phyloP scores from a whole-genome alignment of 1,140 invertebrate species.

The Aphaenogaster floridana region DNA sequence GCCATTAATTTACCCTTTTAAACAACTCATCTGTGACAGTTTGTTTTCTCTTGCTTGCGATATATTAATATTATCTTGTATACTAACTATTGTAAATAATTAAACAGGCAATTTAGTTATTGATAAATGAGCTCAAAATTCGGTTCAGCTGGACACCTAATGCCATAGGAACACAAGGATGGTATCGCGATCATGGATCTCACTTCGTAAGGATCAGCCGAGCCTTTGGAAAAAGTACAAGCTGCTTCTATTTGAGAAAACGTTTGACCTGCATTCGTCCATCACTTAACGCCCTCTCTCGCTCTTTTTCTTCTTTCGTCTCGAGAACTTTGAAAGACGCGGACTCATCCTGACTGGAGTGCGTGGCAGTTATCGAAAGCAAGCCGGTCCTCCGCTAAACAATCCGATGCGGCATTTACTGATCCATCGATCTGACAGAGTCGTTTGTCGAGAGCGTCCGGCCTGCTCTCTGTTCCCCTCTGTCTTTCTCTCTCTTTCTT shows the following conservation, averaged over 20 bases:
- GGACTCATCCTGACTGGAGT: conserved; percentile 76
- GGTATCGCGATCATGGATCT: conserved; percentile 6
- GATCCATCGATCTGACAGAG: conserved; percentile 76
- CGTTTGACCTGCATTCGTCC: conserved; percentile 69
- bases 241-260: conserved; percentile 66
- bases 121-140: not conserved
- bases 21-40: conserved; percentile 26
- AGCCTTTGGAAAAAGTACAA: conserved; percentile 9
- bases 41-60: not conserved
- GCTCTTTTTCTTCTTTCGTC: conserved; percentile 5
- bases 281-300: conserved; percentile 64
- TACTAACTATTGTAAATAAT: not conserved
- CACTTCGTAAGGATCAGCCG: conserved; percentile 1
- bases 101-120: not conserved
- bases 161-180: not conserved
- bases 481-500: conserved; percentile 41
- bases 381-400: conserved; percentile 70
- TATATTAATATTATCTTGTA: conserved; percentile 29
- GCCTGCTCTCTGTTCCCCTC: conserved; percentile 56
- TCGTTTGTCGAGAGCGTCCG: conserved; percentile 66
- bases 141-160: too few species aligned
- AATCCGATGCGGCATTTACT: conserved; percentile 77
- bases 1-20: conserved; percentile 13
- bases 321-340: conserved; percentile 66
- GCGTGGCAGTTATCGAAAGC: conserved; percentile 69